Percentiles rank a stretch among this genome's conserved stretches.
phyloP scores from a whole-genome alignment of 2,888 invertebrate species.

The Calameuta idolon region DNA sequence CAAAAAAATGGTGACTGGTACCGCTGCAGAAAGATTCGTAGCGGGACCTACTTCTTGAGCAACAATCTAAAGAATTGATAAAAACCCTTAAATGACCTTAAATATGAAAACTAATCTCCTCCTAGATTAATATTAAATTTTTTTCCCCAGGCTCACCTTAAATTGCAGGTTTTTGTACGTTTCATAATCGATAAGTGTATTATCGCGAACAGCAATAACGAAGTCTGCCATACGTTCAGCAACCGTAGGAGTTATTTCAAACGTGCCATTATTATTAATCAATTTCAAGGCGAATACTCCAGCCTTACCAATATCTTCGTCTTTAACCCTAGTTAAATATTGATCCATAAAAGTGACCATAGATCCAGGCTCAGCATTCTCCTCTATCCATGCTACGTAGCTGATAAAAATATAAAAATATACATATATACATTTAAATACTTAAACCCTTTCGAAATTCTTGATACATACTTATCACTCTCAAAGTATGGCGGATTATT shows the following conservation, averaged over 20 bases:
- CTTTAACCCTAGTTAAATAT: slow-evolving; percentile 79
- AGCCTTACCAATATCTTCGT: slow-evolving; percentile 84
- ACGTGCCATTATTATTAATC: slow-evolving; percentile 86
- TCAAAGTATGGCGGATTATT: slow-evolving; percentile 85
- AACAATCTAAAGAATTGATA: slow-evolving; percentile 72
- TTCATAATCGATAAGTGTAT: slow-evolving; percentile 87
- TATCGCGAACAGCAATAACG: slow-evolving; percentile 85
- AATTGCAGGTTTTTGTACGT: slow-evolving; percentile 79
- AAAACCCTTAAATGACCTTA: not conserved
- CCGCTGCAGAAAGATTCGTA: slow-evolving; percentile 79
- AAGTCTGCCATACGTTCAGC: slow-evolving; percentile 84
- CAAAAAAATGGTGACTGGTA: slow-evolving; percentile 83
- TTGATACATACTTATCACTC: slow-evolving; percentile 76
- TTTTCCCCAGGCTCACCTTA: slow-evolving; percentile 69
- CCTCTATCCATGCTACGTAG: slow-evolving; percentile 81
- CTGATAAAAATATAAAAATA: slow-evolving; percentile 61
- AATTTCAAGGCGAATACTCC: slow-evolving; percentile 85
- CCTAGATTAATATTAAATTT: not conserved
- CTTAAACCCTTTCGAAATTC: not conserved
- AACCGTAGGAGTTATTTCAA: slow-evolving; percentile 87
- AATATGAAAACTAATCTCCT: not conserved
- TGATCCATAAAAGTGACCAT: slow-evolving; percentile 78
- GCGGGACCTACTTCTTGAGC: slow-evolving; percentile 85
- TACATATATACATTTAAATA: not conserved
- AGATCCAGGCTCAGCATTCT: slow-evolving; percentile 86